Conservation (phyloP, 2,113 vertebrate genomes). For the Synodontis membranacea region DNA sequence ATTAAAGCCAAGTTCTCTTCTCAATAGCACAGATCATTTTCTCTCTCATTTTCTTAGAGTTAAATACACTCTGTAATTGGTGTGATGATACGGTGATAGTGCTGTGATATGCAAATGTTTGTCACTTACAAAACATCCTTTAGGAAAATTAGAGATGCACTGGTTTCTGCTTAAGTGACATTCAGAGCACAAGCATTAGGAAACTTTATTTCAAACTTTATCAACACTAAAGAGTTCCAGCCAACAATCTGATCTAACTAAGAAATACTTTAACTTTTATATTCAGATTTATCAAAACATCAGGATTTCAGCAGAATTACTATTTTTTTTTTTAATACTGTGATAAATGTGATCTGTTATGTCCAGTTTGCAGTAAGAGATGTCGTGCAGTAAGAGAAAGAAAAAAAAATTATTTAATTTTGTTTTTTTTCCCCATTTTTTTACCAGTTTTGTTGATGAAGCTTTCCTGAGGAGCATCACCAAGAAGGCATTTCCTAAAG, state of each 20-base stretch:
- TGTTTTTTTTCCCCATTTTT: no score
- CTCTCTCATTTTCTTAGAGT: neutral
- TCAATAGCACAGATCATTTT: neutral
- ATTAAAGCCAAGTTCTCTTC: neutral
- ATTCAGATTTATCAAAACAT: neutral
- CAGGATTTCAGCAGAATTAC: neutral
- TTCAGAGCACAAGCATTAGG: neutral
- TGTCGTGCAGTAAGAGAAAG: no score
- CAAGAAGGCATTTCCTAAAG: no score
- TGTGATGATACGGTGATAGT: neutral
- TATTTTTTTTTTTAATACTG: neutral
- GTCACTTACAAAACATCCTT: neutral
- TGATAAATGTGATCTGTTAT: no score
- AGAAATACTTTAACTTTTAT: neutral
- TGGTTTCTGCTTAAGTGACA: neutral
- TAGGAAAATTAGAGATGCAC: neutral
- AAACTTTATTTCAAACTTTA: neutral
- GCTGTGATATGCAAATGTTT: neutral
- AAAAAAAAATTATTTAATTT: no score
- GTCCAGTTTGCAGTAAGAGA: no score
- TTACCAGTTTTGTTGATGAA: no score
- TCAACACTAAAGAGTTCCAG: neutral
- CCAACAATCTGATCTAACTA: neutral
- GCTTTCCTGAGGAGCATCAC: no score
- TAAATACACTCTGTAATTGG: neutral